Percentiles rank a stretch among this genome's conserved stretches.
Conservation (phyloP, 2,888 invertebrate genomes). For the Danaus chrysippus region DNA sequence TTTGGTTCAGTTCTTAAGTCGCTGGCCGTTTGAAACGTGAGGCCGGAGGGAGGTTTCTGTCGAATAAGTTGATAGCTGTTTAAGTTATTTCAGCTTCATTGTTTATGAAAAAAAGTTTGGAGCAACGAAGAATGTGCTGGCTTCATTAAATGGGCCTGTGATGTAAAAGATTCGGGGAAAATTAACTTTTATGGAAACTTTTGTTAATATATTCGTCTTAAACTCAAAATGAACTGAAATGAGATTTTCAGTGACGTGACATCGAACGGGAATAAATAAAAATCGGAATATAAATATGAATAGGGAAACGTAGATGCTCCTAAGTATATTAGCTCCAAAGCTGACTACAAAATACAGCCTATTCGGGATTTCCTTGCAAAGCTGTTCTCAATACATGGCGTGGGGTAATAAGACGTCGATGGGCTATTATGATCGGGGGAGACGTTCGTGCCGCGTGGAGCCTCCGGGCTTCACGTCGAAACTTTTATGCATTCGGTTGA, state of each 20-base stretch:
- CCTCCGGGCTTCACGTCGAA: constrained; percentile 55
- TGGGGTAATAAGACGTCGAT: constrained; percentile 74
- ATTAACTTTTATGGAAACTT: background rate
- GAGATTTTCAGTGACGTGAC: background rate
- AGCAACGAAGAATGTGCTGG: constrained; percentile 52
- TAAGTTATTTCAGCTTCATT: constrained; percentile 24
- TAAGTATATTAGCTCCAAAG: constrained; percentile 61
- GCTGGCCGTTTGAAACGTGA: constrained; percentile 38
- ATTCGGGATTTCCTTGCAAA: constrained; percentile 74
- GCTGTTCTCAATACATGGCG: constrained; percentile 70
- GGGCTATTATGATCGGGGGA: constrained; percentile 69
- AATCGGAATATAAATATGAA: constrained; percentile 37
- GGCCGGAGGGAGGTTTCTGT: constrained; percentile 29
- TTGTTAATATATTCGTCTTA: background rate
- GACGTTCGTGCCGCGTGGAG: constrained; percentile 64
- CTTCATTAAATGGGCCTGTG: constrained; percentile 39
- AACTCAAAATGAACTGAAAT: background rate
- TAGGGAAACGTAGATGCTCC: constrained; percentile 50
- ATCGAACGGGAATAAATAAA: background rate
- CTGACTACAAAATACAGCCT: constrained; percentile 70
- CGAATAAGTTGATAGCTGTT: constrained; percentile 36
- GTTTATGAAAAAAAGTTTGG: constrained; percentile 39
- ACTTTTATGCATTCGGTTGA: constrained; percentile 57
- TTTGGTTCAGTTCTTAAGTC: constrained; percentile 46
- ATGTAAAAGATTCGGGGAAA: constrained; percentile 14